Percentiles rank a stretch among this genome's conserved stretches.
Conservation (phyloP, 1,140 invertebrate species). For the Platyura marginata region DNA sequence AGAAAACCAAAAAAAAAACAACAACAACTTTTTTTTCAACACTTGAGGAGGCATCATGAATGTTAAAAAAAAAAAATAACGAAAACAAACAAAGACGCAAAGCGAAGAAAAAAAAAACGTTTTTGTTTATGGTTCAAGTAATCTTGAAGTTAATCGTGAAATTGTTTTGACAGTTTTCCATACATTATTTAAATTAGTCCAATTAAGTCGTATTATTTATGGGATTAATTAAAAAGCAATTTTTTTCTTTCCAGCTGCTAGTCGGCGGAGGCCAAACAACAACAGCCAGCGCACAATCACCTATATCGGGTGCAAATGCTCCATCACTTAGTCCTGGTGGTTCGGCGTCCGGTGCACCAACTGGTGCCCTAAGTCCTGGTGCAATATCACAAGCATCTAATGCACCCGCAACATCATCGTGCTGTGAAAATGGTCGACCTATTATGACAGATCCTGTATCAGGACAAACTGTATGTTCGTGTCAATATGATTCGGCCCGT, state of each 20-base stretch:
- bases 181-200: not conserved
- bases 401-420: slow-evolving; percentile 32
- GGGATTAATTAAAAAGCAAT: not conserved
- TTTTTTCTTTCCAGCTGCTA: slow-evolving; percentile 37
- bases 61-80: not conserved
- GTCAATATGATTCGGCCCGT: slow-evolving; percentile 76
- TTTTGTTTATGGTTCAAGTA: not conserved
- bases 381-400: slow-evolving; percentile 43
- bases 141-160: not conserved
- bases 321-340: slow-evolving; percentile 37
- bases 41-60: too few relatives aligned
- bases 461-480: slow-evolving; percentile 90
- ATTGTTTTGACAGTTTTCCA: not conserved
- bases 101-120: not conserved
- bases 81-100: not conserved
- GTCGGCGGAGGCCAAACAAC: slow-evolving; percentile 40
- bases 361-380: slow-evolving; percentile 49
- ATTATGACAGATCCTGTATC: slow-evolving; percentile 88
- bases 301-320: slow-evolving; percentile 33
- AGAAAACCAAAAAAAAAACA: too few relatives aligned
- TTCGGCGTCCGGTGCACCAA: slow-evolving; percentile 34
- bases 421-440: slow-evolving; percentile 83
- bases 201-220: not conserved
- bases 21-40: too few relatives aligned
- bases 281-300: slow-evolving; percentile 29